Evolutionary conservation across 2,113 vertebrate species (phyloP), one percentile per base, ranked within the genome.

Genomic region (Myiopsitta monachus): DNA sequence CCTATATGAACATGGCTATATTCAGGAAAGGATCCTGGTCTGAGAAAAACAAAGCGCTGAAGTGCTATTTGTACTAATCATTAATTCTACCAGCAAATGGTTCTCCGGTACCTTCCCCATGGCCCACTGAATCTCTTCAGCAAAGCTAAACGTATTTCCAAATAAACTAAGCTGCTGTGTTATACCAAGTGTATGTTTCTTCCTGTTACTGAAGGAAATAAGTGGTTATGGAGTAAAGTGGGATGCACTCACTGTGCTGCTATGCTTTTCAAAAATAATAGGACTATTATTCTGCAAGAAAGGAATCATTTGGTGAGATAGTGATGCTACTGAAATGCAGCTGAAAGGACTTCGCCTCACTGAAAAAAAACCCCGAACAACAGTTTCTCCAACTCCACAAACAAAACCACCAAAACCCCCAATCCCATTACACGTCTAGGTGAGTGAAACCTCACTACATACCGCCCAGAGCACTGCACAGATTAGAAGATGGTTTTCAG

Each of bases 141-240:
- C 59, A 70, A 83, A 92, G 49, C 77, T 49, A 52, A 87, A 83
- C 15, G 0, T 62, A 75, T 80, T 94, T 75, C 86, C 47, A 83
- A 97, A 96, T 97, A 96, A 97, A 97, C 23, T 77, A 92, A 95
- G 55, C 93, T 96, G 72, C 88, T 94, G 88, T 96, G 82, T 91
- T 94, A 83, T 14, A 86, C 33, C 55, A 46, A 67, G 63, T 8
- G 31, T 57, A 36, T 47, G 72, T 78, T 90, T 91, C 36, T 86
- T 87, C 28, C 39, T 77, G 26, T 80, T 92, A 67, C 14, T 66
- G 18, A 83, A 54, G 24, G 36, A 67, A 33, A 5, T 30, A 30
- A 54, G 17, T 39, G 11, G 44, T 46, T 82, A 27, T 44, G 57
- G 22, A 68, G 6, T 49, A 41, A 18, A 52, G 10, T 7, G 52